Conservation (phyloP, 2,113 vertebrate species). For the Tragelaphus buxtoni region DNA sequence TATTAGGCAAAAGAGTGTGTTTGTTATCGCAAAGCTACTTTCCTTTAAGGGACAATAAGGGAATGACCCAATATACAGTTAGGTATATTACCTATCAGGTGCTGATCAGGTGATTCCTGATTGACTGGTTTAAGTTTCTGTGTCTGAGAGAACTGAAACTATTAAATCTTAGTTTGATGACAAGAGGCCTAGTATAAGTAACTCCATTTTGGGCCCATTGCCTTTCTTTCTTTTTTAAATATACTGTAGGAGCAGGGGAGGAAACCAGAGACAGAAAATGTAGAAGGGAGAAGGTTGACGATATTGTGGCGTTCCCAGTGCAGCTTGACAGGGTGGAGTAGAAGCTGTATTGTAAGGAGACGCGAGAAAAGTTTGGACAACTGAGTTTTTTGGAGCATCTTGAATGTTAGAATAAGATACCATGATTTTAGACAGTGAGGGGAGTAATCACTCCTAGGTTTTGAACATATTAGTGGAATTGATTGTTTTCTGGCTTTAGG, state of each 20-base stretch:
- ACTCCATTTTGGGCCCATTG: neutral
- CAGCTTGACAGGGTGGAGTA: neutral
- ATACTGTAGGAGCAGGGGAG: neutral
- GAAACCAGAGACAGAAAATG: neutral
- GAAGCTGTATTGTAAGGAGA: neutral
- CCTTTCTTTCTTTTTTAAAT: neutral
- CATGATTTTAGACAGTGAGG: neutral
- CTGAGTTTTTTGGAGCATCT: neutral
- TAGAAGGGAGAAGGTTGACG: neutral
- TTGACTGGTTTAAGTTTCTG: neutral
- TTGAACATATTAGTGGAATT: constrained; percentile 30
- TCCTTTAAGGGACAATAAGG: neutral
- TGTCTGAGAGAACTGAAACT: neutral
- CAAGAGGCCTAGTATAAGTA: neutral
- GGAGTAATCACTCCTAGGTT: neutral
- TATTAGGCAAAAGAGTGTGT: neutral
- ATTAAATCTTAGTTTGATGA: neutral
- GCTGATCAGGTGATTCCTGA: neutral
- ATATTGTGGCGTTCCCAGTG: neutral
- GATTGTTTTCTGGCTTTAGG: neutral
- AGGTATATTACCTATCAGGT: neutral
- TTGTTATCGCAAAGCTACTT: neutral
- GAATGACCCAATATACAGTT: neutral
- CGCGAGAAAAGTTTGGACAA: neutral
- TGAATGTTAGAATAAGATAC: neutral